Conservation (phyloP, 2,797 vertebrate genomes). For the Myotis planiceps region DNA sequence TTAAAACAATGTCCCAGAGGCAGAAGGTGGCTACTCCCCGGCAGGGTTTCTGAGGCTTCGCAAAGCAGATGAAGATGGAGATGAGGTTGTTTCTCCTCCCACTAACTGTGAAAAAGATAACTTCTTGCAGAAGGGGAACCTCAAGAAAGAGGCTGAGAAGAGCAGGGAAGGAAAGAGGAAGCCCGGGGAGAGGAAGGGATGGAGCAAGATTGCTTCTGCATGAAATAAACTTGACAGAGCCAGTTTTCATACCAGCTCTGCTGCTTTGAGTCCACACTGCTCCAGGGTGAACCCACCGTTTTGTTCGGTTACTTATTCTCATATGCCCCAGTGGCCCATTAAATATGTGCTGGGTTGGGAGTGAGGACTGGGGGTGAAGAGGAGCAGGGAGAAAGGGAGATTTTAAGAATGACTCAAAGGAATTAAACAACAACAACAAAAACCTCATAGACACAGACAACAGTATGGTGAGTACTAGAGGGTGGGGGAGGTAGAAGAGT, state of each 20-base stretch:
- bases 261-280: accelerated
- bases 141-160: not conserved
- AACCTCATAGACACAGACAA: not conserved
- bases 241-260: not conserved
- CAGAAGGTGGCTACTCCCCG: accelerated
- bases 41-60: not conserved
- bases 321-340: not conserved
- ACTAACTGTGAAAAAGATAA: not conserved
- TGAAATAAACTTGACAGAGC: not conserved
- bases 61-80: not conserved
- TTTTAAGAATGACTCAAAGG: not conserved
- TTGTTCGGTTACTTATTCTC: not conserved
- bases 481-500: not conserved
- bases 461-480: not conserved
- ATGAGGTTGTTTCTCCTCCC: not conserved
- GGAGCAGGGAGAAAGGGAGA: not conserved
- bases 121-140: not conserved
- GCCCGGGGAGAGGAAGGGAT: accelerated
- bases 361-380: not conserved
- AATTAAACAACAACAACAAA: not conserved
- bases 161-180: not conserved
- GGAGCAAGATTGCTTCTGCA: not conserved
- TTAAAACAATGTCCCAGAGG: not conserved
- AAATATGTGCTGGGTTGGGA: not conserved
- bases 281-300: accelerated